A percentile compares a stretch with the other conserved stretches of the same genome.
Evolutionary conservation across 2,888 invertebrate species (phyloP).

Genomic region (Kryphioiulus occultus): DNA sequence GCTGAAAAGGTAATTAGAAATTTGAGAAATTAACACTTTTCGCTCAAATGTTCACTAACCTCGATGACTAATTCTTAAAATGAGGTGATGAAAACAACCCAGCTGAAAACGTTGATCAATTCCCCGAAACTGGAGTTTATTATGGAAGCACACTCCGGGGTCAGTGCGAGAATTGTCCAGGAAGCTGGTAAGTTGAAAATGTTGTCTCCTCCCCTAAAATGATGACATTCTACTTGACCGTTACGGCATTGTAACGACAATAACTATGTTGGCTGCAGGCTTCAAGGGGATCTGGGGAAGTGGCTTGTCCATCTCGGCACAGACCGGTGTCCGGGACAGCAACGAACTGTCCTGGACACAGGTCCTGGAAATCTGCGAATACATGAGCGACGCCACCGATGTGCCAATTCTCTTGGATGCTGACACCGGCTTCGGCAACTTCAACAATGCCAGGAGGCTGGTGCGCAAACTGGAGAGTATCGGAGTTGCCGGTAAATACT

Average conservation of each 20-base stretch:
- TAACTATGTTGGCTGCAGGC: conserved; percentile 54
- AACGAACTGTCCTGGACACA: conserved; percentile 66
- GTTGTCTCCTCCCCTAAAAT: too few relatives aligned
- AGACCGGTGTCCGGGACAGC: conserved; percentile 63
- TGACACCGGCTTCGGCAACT: conserved; percentile 65
- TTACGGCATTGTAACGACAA: too few relatives aligned
- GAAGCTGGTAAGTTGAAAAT: conserved; percentile 61
- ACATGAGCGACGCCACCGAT: conserved; percentile 64
- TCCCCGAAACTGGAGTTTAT: conserved; percentile 62
- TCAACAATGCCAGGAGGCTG: conserved; percentile 64
- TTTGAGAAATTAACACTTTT: too few relatives aligned
- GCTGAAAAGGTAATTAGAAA: too few relatives aligned
- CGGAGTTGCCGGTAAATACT: conserved; percentile 62
- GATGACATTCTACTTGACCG: too few relatives aligned
- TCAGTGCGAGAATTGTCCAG: conserved; percentile 64
- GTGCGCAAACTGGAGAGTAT: conserved; percentile 63
- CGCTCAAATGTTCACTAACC: background rate
- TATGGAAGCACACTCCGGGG: conserved; percentile 65
- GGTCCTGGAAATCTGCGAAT: conserved; percentile 63
- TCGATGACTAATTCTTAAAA: background rate
- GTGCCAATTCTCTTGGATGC: conserved; percentile 64
- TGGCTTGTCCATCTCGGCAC: conserved; percentile 64
- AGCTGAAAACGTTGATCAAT: conserved; percentile 61
- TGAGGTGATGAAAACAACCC: conserved; percentile 59
- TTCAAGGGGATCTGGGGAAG: conserved; percentile 64